Evolutionary conservation across 2,797 vertebrate species (phyloP).

Genomic region (Acanthiza pusilla): DNA sequence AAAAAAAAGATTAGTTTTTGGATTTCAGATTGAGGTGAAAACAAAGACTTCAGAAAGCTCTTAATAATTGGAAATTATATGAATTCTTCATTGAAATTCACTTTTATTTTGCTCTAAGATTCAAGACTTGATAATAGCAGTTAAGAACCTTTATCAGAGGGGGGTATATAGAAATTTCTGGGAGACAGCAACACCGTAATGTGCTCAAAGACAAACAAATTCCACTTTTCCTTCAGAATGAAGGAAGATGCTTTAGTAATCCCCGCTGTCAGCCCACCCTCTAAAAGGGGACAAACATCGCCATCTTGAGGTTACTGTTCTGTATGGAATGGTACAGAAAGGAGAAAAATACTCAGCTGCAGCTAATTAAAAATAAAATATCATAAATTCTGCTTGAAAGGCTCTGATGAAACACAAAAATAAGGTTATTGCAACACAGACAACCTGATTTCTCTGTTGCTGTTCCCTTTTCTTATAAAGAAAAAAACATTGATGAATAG

Average conservation of each 20-base stretch:
- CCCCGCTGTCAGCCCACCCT: not conserved
- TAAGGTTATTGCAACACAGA: not conserved
- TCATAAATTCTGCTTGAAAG: not conserved
- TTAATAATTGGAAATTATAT: not conserved
- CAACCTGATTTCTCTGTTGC: not conserved
- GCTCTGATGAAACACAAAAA: not conserved
- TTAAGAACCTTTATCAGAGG: not conserved
- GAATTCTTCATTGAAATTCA: not conserved
- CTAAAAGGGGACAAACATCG: not conserved
- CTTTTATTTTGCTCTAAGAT: not conserved
- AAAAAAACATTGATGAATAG: not conserved
- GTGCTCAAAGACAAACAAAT: not conserved
- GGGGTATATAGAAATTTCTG: not conserved
- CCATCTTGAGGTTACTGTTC: not conserved
- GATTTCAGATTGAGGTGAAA: not conserved
- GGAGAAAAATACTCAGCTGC: fast-evolving
- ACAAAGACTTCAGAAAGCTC: not conserved
- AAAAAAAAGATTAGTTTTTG: not conserved
- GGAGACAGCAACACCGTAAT: not conserved
- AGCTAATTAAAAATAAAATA: not conserved
- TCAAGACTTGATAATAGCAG: not conserved
- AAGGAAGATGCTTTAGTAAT: fast-evolving
- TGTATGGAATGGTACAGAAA: not conserved
- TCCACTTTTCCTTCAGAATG: not conserved
- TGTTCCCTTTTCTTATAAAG: not conserved